Percentiles rank a stretch among this genome's conserved stretches.
These are phyloP conservation scores for Ornithorhynchus anatinus DNA, from an alignment of 2,113 vertebrate genomes.

Conservation along the genomic window DNA sequence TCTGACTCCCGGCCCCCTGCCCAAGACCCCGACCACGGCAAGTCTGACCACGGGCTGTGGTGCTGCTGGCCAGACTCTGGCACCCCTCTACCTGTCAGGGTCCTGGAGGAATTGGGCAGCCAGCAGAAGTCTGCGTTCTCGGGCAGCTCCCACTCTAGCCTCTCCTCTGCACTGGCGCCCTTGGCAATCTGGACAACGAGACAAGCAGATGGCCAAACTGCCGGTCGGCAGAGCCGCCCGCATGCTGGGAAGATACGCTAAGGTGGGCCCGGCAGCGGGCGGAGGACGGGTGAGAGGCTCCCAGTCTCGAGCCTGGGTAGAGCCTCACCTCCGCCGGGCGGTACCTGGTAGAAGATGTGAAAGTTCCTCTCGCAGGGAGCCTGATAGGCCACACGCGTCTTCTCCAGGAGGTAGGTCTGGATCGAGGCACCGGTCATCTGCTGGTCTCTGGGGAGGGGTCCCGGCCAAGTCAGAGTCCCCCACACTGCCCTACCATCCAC, in stretches of 20 bases:
- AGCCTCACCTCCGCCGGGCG: neutral
- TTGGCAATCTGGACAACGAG: conserved; percentile 82
- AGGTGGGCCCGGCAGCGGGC: accelerated
- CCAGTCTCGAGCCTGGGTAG: neutral
- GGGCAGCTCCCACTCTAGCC: conserved; percentile 83
- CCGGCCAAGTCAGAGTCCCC: neutral
- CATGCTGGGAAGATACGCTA: neutral
- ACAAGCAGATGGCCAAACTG: neutral
- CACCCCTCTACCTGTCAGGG: conserved; percentile 79
- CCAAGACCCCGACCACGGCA: no score
- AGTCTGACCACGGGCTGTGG: no score
- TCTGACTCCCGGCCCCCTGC: no score
- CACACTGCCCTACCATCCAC: no score
- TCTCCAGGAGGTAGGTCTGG: conserved; percentile 94
- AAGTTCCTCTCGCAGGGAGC: conserved; percentile 91
- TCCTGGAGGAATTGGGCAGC: conserved; percentile 88
- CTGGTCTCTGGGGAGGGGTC: conserved; percentile 74
- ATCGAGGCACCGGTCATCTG: conserved; percentile 89
- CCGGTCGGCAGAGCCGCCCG: neutral
- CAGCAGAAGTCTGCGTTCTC: conserved; percentile 77
- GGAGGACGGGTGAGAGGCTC: neutral
- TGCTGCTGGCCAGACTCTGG: no score
- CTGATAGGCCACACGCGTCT: conserved; percentile 90
- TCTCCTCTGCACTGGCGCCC: conserved; percentile 84
- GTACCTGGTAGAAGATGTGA: conserved; percentile 96